A percentile compares a stretch with the other conserved stretches of the same genome.
Evolutionary conservation across 1,140 invertebrate genomes (phyloP).

Genomic region (Leptopilina boulardi): DNA sequence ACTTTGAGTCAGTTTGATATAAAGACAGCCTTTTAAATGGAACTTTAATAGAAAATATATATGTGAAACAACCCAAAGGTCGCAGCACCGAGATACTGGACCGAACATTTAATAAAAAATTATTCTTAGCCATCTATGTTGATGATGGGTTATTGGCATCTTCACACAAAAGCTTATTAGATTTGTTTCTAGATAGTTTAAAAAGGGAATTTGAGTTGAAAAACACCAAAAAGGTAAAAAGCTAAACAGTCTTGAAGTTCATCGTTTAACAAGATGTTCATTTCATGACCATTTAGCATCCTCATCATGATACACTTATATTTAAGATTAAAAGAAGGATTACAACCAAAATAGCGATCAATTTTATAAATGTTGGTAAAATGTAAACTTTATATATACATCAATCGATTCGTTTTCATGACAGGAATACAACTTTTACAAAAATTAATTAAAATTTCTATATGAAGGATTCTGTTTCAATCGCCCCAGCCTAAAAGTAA

Average conservation of each 20-base stretch:
- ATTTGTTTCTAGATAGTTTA: conserved; percentile 40
- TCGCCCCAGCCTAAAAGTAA: too few species aligned
- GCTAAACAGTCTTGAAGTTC: conserved; percentile 44
- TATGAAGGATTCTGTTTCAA: too few species aligned
- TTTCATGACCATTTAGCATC: too few species aligned
- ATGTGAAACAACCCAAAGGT: background rate
- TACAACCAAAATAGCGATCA: too few species aligned
- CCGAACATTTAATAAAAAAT: conserved; percentile 55
- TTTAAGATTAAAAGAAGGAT: too few species aligned
- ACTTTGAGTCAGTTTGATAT: conserved; percentile 57
- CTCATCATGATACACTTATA: too few species aligned
- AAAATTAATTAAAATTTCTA: too few species aligned
- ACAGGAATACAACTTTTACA: too few species aligned
- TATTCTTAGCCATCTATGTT: conserved; percentile 57
- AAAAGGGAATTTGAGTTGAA: conserved; percentile 42
- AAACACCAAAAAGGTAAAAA: conserved; percentile 37
- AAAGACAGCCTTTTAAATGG: conserved; percentile 65
- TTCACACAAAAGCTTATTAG: conserved; percentile 33
- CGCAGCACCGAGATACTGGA: conserved; percentile 65
- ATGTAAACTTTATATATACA: too few species aligned
- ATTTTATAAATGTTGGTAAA: too few species aligned
- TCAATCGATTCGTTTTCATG: too few species aligned
- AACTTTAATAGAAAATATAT: background rate
- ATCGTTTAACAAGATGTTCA: conserved; percentile 43
- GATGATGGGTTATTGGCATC: conserved; percentile 55